Conservation (phyloP, 2,113 vertebrate genomes). For the Channa maculata region DNA sequence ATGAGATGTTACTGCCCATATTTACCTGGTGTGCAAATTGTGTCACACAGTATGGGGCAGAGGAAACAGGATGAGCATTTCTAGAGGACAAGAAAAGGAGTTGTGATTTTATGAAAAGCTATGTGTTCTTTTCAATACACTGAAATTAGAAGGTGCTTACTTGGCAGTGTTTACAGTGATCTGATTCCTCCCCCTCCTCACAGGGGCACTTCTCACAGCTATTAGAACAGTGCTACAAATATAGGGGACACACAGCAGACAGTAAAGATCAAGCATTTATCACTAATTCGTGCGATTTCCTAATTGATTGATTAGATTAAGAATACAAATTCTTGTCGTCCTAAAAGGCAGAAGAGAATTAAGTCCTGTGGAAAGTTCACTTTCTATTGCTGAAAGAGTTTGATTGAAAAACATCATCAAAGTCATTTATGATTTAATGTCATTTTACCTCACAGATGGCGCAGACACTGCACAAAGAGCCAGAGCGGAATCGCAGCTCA, state of each 20-base stretch:
- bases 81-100: slow-evolving; percentile 63
- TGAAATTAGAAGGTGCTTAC: slow-evolving; percentile 64
- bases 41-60: slow-evolving; percentile 88
- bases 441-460: slow-evolving; percentile 86
- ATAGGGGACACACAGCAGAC: not conserved
- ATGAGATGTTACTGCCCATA: not conserved
- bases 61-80: slow-evolving; percentile 87
- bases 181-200: slow-evolving; percentile 83
- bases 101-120: not conserved
- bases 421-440: no score
- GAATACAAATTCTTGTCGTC: no score
- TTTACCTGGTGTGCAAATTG: slow-evolving; percentile 87
- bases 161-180: slow-evolving; percentile 85
- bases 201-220: slow-evolving; percentile 87
- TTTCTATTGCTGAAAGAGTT: no score
- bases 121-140: not conserved
- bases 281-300: no score
- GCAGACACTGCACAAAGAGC: slow-evolving; percentile 88
- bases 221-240: slow-evolving; percentile 80
- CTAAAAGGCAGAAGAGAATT: no score
- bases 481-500: slow-evolving; percentile 78
- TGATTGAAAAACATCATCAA: no score
- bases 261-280: not conserved
- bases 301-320: no score
- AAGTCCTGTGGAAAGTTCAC: no score